Conservation (phyloP, 1,140 invertebrate genomes). For the Platorchestia sp. region DNA sequence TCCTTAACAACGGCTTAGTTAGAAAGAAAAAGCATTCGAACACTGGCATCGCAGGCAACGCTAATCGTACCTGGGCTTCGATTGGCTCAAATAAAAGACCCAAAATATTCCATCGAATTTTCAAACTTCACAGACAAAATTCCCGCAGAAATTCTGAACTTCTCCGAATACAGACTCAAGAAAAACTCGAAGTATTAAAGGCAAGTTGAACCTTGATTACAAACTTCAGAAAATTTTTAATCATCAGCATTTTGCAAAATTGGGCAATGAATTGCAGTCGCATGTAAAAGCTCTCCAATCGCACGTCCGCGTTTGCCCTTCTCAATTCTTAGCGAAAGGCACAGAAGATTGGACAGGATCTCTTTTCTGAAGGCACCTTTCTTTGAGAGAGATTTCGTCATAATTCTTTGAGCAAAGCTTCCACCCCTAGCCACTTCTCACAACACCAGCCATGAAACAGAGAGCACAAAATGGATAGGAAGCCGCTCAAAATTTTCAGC, state of each 20-base stretch:
- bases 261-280: not conserved
- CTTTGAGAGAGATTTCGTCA: conserved; percentile 4
- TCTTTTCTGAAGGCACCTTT: not conserved
- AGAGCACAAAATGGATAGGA: not conserved
- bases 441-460: conserved; percentile 8
- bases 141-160: not conserved
- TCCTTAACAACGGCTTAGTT: not conserved
- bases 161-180: not conserved
- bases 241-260: not conserved
- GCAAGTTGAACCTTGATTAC: not conserved
- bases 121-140: not conserved
- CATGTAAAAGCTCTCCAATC: not conserved
- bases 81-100: not conserved
- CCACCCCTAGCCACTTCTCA: not conserved
- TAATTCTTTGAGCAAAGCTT: conserved; percentile 40
- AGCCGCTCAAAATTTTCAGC: not conserved
- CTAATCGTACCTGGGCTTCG: not conserved
- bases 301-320: not conserved
- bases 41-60: not conserved
- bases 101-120: too few species aligned
- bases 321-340: not conserved
- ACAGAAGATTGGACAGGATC: conserved; percentile 26
- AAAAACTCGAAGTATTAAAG: not conserved
- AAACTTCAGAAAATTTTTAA: not conserved
- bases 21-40: not conserved